Conservation (phyloP, 2,113 vertebrate genomes). For the Centrocercus urophasianus region DNA sequence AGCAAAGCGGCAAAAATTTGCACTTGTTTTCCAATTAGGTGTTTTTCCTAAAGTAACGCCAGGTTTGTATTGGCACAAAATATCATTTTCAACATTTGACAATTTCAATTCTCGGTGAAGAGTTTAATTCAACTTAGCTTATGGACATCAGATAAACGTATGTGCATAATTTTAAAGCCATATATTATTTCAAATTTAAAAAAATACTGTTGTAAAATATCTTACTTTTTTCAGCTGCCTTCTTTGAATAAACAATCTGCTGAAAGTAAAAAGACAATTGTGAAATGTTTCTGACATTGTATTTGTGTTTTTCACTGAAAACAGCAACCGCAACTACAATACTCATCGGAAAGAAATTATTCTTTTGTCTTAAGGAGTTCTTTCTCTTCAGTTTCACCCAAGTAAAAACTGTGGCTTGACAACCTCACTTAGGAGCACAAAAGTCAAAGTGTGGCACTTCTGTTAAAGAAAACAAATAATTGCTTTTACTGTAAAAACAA, state of each 20-base stretch:
- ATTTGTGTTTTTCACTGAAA: not conserved
- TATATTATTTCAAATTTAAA: not conserved
- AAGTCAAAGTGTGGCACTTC: not conserved
- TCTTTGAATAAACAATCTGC: not conserved
- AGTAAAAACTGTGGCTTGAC: not conserved
- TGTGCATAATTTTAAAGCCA: not conserved
- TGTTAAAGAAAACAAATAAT: conserved; percentile 10
- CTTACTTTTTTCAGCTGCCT: rapidly evolving
- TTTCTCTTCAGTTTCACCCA: not conserved
- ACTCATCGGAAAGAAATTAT: not conserved
- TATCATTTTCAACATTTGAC: not conserved
- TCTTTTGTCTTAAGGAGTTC: not conserved
- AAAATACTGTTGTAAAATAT: not conserved
- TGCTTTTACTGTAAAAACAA: not conserved
- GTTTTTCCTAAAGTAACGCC: not conserved
- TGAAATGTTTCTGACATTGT: not conserved
- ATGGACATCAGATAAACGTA: not conserved
- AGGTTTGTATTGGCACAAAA: not conserved
- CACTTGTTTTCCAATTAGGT: not conserved
- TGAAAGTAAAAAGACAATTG: not conserved
- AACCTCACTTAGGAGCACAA: not conserved
- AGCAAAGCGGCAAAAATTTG: not conserved
- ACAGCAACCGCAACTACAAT: not conserved
- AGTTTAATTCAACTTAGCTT: not conserved
- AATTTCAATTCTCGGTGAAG: not conserved